A percentile compares a stretch with the other conserved stretches of the same genome.
Conservation (phyloP, 2,113 vertebrate species). For the Excalfactoria chinensis region DNA sequence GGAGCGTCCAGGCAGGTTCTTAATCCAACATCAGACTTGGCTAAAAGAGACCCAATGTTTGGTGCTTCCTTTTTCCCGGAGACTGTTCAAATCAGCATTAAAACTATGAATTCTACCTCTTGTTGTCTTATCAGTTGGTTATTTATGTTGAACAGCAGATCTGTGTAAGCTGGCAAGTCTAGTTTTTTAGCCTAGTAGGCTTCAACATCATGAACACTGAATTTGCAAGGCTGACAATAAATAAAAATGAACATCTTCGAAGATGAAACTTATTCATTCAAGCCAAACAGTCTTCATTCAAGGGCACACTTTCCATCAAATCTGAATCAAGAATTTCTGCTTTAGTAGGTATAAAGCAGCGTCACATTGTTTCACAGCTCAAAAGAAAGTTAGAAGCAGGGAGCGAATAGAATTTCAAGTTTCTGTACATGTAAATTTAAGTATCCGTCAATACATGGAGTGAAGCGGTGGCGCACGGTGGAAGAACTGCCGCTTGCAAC, state of each 20-base stretch:
- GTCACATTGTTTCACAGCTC: neutral
- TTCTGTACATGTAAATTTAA: no score
- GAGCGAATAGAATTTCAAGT: neutral
- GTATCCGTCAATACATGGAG: neutral
- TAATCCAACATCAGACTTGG: neutral
- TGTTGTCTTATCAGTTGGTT: neutral
- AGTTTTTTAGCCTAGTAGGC: neutral
- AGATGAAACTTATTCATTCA: neutral
- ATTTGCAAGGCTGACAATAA: neutral
- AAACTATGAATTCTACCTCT: slow-evolving; percentile 22
- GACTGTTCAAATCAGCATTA: slow-evolving; percentile 40
- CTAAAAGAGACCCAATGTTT: neutral
- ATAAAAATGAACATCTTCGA: neutral
- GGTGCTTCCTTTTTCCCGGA: slow-evolving; percentile 27
- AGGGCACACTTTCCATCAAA: neutral
- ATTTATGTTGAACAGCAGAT: neutral
- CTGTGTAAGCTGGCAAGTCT: neutral
- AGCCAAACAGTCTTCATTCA: neutral
- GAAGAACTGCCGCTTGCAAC: no score
- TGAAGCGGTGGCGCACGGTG: no score
- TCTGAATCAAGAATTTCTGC: neutral
- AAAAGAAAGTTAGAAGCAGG: neutral
- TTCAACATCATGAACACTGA: neutral
- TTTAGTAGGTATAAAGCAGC: neutral
- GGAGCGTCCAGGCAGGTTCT: neutral